Conservation (phyloP, 2,888 invertebrate species). For the Muschampia plurimacula region DNA sequence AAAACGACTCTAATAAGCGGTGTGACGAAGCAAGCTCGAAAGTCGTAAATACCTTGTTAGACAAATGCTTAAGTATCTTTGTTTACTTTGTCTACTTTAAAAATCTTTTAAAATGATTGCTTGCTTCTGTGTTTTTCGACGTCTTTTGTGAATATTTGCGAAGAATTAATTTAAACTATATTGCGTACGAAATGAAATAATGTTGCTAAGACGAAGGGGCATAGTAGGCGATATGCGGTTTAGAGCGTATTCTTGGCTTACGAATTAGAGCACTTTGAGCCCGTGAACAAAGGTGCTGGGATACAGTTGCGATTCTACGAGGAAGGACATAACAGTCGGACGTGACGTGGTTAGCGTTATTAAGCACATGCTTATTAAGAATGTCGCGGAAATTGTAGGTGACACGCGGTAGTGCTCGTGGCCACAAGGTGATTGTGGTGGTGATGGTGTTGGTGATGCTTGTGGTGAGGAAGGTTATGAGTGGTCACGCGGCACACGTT, state of each 20-base stretch:
- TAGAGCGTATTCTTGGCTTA: slow-evolving; percentile 43
- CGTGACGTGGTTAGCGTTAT: slow-evolving; percentile 51
- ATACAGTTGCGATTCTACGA: slow-evolving; percentile 12
- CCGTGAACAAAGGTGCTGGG: slow-evolving; percentile 42
- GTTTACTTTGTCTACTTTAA: slow-evolving; percentile 7
- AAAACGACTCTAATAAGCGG: slow-evolving; percentile 69
- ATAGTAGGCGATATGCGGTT: slow-evolving; percentile 65
- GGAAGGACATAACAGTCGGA: slow-evolving; percentile 32
- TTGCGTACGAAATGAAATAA: slow-evolving; percentile 8
- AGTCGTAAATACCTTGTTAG: slow-evolving; percentile 50
- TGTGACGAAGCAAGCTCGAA: slow-evolving; percentile 71
- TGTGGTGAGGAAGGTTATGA: slow-evolving; percentile 44
- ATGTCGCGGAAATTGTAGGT: slow-evolving; percentile 32
- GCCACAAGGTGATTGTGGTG: neutral
- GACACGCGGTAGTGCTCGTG: slow-evolving; percentile 43
- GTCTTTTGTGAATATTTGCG: slow-evolving; percentile 12
- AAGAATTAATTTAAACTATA: slow-evolving; percentile 7
- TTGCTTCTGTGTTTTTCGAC: slow-evolving; percentile 20
- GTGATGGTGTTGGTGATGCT: slow-evolving; percentile 42
- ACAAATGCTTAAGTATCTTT: slow-evolving; percentile 41
- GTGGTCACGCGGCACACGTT: slow-evolving; percentile 84
- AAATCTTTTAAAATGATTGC: slow-evolving; percentile 20
- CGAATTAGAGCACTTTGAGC: slow-evolving; percentile 49
- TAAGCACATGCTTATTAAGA: slow-evolving; percentile 55
- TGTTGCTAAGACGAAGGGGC: slow-evolving; percentile 46